Base-by-base conservation (phyloP, 1,140 invertebrate genomes). In the Anastrepha ludens region DNA sequence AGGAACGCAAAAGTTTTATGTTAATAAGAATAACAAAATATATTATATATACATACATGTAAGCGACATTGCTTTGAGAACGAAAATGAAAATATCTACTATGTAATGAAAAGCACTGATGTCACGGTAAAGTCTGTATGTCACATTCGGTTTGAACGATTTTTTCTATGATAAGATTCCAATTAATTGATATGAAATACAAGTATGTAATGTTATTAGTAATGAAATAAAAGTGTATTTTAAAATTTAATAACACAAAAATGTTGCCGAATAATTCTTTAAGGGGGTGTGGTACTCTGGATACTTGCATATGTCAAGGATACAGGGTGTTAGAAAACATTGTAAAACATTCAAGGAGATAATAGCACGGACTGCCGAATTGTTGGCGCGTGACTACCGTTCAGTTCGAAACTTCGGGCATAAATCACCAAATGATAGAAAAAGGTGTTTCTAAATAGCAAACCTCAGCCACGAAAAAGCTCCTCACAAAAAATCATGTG, bases 61-160 rank as follows among this genome's bases (percentile, higher is more conserved):
- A 55, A 81, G 74, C 74, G 74, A n/a, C 74, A 81, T 47, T 55
- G 9, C 20, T 1, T 50, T 29, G 70, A 74, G 70, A 9, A 47
- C 17, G 9, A 55, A 55, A 81, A 20, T 9, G 74, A 50, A 55
- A 55, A 81, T 81, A 55, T 74, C 41, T 44, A 44, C 13, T 20
- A 29, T 29, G 47, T 20, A 50, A 81, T 55, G 74, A 29, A 55
- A 81, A 81, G 74, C 29, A 81, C 74, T 81, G 74, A 81, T 20
- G n/a, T 81, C 17, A n/a, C 74, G 74, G 74, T 81, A 55, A 55
- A 81, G 74, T 81, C 74, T 81, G 74, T 55, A 81, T 58, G 47
- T 29, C 47, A 81, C 74, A 81, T 81, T 81, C 47, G 74, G n/a
- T 20, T 81, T 55, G 50, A 55, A 81, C 15, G 74, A 81, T 81